Conservation (phyloP, 2,888 invertebrate genomes). For the Parascotia fuliginaria region DNA sequence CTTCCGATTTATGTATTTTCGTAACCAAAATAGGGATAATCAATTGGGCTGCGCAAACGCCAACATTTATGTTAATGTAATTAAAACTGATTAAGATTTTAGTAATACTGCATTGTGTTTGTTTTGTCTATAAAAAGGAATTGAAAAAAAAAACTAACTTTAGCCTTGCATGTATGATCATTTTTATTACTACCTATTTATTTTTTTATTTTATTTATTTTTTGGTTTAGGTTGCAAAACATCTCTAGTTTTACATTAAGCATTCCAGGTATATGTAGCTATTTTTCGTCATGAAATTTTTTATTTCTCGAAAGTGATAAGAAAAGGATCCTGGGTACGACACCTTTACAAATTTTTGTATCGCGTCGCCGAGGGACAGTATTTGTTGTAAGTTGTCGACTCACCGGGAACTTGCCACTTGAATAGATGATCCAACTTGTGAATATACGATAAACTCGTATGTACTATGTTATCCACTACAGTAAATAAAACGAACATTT, state of each 20-base stretch:
- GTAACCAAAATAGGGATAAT: too few relatives aligned
- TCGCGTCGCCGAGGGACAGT: constrained; percentile 56
- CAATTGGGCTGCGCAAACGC: too few relatives aligned
- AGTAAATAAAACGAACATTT: constrained; percentile 20
- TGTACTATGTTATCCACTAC: constrained; percentile 16
- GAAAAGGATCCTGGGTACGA: constrained; percentile 33
- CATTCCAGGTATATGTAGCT: background rate
- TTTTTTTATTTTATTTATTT: too few relatives aligned
- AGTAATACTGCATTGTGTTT: too few relatives aligned
- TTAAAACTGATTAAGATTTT: too few relatives aligned
- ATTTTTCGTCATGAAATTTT: constrained; percentile 26
- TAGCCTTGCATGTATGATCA: too few relatives aligned
- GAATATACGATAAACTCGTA: constrained; percentile 40
- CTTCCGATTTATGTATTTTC: too few relatives aligned
- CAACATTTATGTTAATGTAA: too few relatives aligned
- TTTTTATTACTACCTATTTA: too few relatives aligned
- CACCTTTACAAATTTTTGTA: constrained; percentile 62
- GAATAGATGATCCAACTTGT: constrained; percentile 56
- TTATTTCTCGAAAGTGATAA: constrained; percentile 44
- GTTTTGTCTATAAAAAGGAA: too few relatives aligned
- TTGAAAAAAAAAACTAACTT: too few relatives aligned
- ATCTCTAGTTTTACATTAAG: background rate
- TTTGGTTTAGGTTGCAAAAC: too few relatives aligned
- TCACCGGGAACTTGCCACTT: constrained; percentile 47
- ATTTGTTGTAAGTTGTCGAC: constrained; percentile 43